Percentiles rank a stretch among this genome's conserved stretches.
These are phyloP conservation scores for Sinohyriopsis cumingii DNA, from an alignment of 2,888 invertebrate genomes.

Conservation along the genomic window DNA sequence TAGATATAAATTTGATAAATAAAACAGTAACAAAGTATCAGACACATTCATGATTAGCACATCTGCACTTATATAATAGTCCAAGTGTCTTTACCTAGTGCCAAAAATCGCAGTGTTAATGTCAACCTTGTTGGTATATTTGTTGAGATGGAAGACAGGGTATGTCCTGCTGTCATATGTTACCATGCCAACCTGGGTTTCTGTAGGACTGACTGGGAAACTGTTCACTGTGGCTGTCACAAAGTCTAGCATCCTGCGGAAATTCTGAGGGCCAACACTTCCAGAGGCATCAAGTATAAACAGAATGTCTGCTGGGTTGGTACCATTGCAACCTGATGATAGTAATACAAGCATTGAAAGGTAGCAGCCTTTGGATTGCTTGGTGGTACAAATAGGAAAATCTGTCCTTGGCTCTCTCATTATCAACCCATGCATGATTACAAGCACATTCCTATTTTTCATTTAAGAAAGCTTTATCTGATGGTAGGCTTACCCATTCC, in stretches of 20 bases:
- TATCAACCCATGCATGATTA: no score
- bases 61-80: no score
- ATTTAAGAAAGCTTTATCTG: no score
- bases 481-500: no score
- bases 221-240: constrained; percentile 33
- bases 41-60: no score
- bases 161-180: constrained; percentile 35
- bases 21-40: no score
- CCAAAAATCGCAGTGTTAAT: constrained; percentile 22
- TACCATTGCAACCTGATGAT: constrained; percentile 20
- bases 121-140: constrained; percentile 24
- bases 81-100: not conserved
- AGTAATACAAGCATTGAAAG: no score
- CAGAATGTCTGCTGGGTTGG: constrained; percentile 42
- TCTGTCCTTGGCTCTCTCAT: no score
- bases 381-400: no score
- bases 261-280: constrained; percentile 40
- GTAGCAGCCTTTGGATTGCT: no score
- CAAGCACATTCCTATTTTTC: no score
- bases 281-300: constrained; percentile 47
- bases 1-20: no score
- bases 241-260: constrained; percentile 38
- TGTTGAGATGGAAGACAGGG: constrained; percentile 44
- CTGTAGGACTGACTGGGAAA: constrained; percentile 37
- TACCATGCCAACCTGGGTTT: constrained; percentile 36